Conservation (phyloP, 2,113 vertebrate genomes). For the Saguinus imperator region DNA sequence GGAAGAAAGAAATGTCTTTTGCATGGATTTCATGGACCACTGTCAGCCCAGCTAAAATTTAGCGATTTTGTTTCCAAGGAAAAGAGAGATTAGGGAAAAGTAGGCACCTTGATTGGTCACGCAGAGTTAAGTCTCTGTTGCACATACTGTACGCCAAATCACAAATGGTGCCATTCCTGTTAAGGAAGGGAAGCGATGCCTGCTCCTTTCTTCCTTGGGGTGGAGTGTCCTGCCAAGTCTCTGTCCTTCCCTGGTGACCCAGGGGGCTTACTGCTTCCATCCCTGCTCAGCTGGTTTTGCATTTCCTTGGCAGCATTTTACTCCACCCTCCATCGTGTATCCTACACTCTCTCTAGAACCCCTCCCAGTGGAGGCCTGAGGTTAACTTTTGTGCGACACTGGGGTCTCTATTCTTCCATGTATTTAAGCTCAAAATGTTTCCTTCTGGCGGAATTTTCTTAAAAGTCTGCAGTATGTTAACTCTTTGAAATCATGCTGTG, state of each 20-base stretch:
- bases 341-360: constrained; percentile 52
- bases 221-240: not conserved
- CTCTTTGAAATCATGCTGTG: constrained; percentile 41
- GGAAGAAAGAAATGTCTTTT: not conserved
- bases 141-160: not conserved
- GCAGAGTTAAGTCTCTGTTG: not conserved
- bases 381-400: constrained; percentile 52
- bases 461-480: constrained; percentile 40
- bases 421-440: constrained; percentile 70
- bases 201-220: not conserved
- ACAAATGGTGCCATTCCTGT: not conserved
- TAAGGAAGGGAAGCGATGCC: not conserved
- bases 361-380: not conserved
- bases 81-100: not conserved
- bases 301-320: constrained; percentile 11
- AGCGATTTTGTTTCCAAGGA: constrained; percentile 16
- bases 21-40: not conserved
- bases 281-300: not conserved
- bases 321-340: constrained; percentile 28
- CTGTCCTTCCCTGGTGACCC: not conserved
- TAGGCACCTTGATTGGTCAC: not conserved
- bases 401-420: constrained; percentile 41
- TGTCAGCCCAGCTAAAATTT: not conserved
- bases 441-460: constrained; percentile 68
- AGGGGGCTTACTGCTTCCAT: not conserved